phyloP scores from a whole-genome alignment of 2,797 vertebrate species.

The Melanotaenia nigrans region DNA sequence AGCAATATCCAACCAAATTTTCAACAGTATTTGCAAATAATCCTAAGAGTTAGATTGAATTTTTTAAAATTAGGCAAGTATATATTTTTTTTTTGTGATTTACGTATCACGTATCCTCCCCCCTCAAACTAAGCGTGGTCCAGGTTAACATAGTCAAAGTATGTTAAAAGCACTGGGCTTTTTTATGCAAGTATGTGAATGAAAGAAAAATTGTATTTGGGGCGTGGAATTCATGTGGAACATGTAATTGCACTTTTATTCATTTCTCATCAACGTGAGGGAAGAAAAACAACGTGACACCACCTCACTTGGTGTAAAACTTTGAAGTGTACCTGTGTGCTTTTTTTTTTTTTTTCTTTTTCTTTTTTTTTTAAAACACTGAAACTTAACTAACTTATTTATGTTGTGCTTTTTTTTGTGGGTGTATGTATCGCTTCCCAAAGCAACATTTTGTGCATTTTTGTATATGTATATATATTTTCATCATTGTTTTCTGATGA shows the following conservation, averaged over 20 bases:
- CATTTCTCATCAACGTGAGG: slow-evolving; percentile 60
- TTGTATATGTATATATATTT: slow-evolving; percentile 91
- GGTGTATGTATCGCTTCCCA: slow-evolving; percentile 88
- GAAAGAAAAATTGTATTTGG: slow-evolving; percentile 67
- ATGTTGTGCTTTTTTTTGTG: slow-evolving; percentile 88
- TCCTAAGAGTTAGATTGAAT: slow-evolving; percentile 61
- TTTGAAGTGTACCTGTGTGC: slow-evolving; percentile 83
- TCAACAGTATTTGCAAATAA: slow-evolving; percentile 71
- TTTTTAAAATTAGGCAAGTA: slow-evolving; percentile 48
- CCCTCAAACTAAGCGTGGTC: slow-evolving; percentile 49
- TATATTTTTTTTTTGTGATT: slow-evolving; percentile 27
- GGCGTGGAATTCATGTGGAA: slow-evolving; percentile 81
- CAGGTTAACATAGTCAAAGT: slow-evolving; percentile 63
- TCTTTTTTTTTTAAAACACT: slow-evolving; percentile 89
- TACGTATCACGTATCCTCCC: slow-evolving; percentile 29
- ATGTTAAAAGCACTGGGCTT: slow-evolving; percentile 76
- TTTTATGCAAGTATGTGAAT: slow-evolving; percentile 81
- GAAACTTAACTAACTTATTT: slow-evolving; percentile 99
- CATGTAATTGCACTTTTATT: slow-evolving; percentile 81
- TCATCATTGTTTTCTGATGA: slow-evolving; percentile 82
- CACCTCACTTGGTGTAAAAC: slow-evolving; percentile 78
- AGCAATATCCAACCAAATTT: slow-evolving; percentile 75
- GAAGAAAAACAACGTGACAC: slow-evolving; percentile 79
- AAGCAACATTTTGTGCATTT: slow-evolving; percentile 89
- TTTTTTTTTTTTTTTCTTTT: slow-evolving; percentile 41